Percentiles rank a stretch among this genome's conserved stretches.
Conservation (phyloP, 1,140 invertebrate genomes). For the Colletes latitarsis region DNA sequence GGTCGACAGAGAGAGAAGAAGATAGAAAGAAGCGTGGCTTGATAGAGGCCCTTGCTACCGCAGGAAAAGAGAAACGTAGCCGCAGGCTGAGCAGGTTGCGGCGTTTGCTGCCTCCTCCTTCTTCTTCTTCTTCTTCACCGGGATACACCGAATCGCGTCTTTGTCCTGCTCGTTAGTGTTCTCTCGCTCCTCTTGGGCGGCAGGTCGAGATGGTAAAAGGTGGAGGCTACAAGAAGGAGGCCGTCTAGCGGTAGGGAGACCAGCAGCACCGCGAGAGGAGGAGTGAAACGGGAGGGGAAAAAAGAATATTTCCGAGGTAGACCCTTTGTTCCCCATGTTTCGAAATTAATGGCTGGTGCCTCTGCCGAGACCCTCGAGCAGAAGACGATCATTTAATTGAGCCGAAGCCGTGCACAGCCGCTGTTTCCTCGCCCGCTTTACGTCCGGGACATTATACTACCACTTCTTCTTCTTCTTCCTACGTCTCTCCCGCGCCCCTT, state of each 20-base stretch:
- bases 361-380: constrained; percentile 57
- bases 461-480: not conserved
- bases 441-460: constrained; percentile 48
- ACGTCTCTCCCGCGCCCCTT: not conserved
- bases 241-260: not conserved
- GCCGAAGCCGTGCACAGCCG: constrained; percentile 61
- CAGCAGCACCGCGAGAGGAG: constrained; percentile 33
- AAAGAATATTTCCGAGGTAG: constrained; percentile 67
- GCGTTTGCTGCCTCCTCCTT: constrained; percentile 52
- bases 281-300: constrained; percentile 41
- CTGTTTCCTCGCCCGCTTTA: constrained; percentile 56
- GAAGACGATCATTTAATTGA: constrained; percentile 74
- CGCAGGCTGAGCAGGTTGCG: constrained; percentile 75
- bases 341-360: constrained; percentile 75
- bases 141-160: constrained; percentile 23
- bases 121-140: constrained; percentile 15
- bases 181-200: constrained; percentile 54
- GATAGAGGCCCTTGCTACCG: constrained; percentile 72
- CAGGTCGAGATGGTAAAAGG: constrained; percentile 51
- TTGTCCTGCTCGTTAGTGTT: constrained; percentile 34
- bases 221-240: constrained; percentile 31
- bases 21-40: constrained; percentile 52
- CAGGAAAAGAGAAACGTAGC: constrained; percentile 75
- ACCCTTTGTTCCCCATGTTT: constrained; percentile 77
- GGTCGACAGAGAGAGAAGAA: constrained; percentile 13